phyloP scores from a whole-genome alignment of 2,888 invertebrate genomes.

The Amblyjoppa proteus region DNA sequence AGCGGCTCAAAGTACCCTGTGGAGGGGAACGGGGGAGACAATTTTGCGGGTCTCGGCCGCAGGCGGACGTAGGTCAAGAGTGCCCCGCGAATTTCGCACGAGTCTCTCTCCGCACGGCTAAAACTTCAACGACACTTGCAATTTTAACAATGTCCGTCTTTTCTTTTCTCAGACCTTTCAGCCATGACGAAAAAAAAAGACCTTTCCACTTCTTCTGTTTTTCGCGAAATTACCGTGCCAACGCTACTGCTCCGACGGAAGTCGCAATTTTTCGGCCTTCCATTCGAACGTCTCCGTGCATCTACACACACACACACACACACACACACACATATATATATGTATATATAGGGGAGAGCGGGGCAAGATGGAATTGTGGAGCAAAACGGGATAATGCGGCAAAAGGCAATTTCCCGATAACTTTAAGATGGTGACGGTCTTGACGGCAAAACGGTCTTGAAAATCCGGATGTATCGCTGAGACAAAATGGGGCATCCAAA shows the following conservation, averaged over 20 bases:
- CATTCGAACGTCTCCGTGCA: not conserved
- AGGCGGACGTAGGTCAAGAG: conserved; percentile 50
- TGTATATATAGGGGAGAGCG: not conserved
- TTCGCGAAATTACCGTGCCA: conserved; percentile 4
- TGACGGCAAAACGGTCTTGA: too few species aligned
- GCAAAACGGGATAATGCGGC: too few species aligned
- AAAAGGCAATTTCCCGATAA: too few species aligned
- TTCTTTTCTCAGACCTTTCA: not conserved
- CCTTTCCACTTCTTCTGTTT: not conserved
- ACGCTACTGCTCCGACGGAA: not conserved
- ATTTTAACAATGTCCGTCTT: conserved; percentile 6
- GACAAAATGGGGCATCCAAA: not conserved
- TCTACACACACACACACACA: too few species aligned
- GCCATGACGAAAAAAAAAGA: not conserved
- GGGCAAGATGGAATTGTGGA: too few species aligned
- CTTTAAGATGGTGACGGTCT: too few species aligned
- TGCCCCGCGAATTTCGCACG: conserved; percentile 1
- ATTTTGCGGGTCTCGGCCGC: conserved; percentile 20
- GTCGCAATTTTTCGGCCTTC: not conserved
- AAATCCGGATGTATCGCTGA: too few species aligned
- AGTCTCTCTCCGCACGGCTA: not conserved
- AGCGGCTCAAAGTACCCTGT: conserved; percentile 1
- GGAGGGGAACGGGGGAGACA: not conserved
- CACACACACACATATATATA: too few species aligned
- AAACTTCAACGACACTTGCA: not conserved